Base-by-base conservation (phyloP, 2,113 vertebrate genomes). In the Heterotilapia buettikoferi region DNA sequence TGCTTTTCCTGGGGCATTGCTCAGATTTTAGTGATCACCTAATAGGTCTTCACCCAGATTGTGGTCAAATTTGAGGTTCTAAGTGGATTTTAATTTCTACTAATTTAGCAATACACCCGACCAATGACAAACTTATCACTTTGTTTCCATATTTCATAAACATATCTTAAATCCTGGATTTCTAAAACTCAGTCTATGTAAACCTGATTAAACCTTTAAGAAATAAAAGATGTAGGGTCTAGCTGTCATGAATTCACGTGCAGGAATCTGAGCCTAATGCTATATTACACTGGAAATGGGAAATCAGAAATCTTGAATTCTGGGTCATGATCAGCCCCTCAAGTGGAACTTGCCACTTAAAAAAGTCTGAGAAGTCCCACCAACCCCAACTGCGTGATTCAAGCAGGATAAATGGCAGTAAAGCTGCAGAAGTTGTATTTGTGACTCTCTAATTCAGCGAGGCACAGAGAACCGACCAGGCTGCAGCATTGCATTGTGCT, bases 41-140 rank as follows among this genome's bases (percentile, higher is more conserved):
- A 45, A 73, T 26, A 8, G 13, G 8, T 45, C 21, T 73, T 73
- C 13, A 1, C 19, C 36, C 3, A 40, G 1, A 40, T 68, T 68
- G n/a, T 68, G 36, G 3, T 68, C 7, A 1, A 4, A 16, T 73
- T 26, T 73, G n/a, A 45, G 38, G 38, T 16, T 73, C 38, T 45
- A 3, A 26, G 66, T 73, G 66, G 13, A 73, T 45, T 45, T 73
- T 6, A 73, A 5, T 73, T 26, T 24, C 21, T 43, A 4, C 40
- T 45, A 9, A 9, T 73, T 73, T 71, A 21, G n/a, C 11, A 40
- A 21, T 24, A 24, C 0, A 24, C 12, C 0, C 5, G 2, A 16
- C n/a, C 7, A 0, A 21, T 43, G 38, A 43, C 2, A 71, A 24
- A 43, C n/a, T 0, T 71, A 71, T 21, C 4, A 2, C 66, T 26